These are phyloP conservation scores for Lycia hirtaria DNA, from an alignment of 2,888 invertebrate genomes.

Conservation along the genomic window DNA sequence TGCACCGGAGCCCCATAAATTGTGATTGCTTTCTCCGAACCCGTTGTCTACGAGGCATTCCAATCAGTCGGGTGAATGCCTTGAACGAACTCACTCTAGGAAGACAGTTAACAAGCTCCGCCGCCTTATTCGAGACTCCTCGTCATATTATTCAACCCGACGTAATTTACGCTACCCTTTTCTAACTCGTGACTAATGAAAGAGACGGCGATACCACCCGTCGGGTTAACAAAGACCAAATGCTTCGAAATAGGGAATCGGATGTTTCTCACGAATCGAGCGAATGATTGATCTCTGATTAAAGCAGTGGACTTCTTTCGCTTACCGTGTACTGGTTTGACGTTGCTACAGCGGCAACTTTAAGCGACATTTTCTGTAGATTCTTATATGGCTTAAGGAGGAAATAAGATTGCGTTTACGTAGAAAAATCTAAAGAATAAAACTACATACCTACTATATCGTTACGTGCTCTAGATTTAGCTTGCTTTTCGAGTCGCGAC, in stretches of 20 bases:
- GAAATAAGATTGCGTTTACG: slow-evolving; percentile 1
- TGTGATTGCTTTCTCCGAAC: slow-evolving; percentile 67
- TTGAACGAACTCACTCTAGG: slow-evolving; percentile 55
- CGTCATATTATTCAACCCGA: slow-evolving; percentile 50
- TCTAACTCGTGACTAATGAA: slow-evolving; percentile 33
- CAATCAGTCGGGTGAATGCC: slow-evolving; percentile 60
- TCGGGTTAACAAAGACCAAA: slow-evolving; percentile 31
- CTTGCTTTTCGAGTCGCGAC: slow-evolving; percentile 42
- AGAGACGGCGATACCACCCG: slow-evolving; percentile 37
- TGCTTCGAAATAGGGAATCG: slow-evolving; percentile 39
- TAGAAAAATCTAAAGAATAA: background rate
- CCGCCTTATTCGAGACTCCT: slow-evolving; percentile 49
- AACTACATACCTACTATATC: background rate
- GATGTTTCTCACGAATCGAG: slow-evolving; percentile 43
- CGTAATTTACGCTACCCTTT: slow-evolving; percentile 41
- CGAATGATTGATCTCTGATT: slow-evolving; percentile 45
- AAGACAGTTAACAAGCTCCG: slow-evolving; percentile 60
- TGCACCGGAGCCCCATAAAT: slow-evolving; percentile 56
- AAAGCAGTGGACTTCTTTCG: slow-evolving; percentile 37
- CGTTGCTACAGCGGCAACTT: too few species aligned
- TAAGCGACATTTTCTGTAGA: slow-evolving; percentile 3
- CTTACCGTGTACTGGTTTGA: slow-evolving; percentile 37
- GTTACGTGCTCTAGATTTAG: slow-evolving; percentile 15
- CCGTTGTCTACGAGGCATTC: slow-evolving; percentile 62
- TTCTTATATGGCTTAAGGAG: slow-evolving; percentile 1